Evolutionary conservation across 2,888 invertebrate species (phyloP).

Genomic region (Stenchaetothrips biformis): DNA sequence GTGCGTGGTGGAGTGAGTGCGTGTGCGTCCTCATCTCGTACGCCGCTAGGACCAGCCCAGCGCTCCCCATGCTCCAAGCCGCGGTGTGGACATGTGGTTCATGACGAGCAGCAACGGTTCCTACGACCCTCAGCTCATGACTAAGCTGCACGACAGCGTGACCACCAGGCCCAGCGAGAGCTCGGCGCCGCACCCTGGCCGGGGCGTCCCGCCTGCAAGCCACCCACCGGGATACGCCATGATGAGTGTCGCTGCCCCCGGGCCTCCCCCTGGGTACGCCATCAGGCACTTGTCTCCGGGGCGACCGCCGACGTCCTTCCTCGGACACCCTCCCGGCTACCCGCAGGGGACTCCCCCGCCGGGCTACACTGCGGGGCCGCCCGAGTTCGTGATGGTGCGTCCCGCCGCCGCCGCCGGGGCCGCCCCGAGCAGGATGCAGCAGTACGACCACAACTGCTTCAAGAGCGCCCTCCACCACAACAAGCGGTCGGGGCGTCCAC

Average conservation of each 20-base stretch:
- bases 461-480: constrained; percentile 19
- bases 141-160: neutral
- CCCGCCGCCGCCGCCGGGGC: too few species aligned
- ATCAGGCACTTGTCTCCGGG: neutral
- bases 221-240: neutral
- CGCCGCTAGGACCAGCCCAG: too few species aligned
- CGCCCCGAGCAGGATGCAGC: neutral
- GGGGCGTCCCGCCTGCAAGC: too few species aligned
- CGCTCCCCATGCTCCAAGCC: too few species aligned
- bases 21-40: too few species aligned
- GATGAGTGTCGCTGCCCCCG: neutral
- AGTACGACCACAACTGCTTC: constrained; percentile 23
- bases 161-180: neutral
- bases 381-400: too few species aligned
- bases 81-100: neutral
- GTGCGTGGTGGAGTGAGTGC: too few species aligned
- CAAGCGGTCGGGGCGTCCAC: neutral
- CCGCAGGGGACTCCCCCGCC: too few species aligned
- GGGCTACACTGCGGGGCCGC: too few species aligned
- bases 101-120: constrained; percentile 3
- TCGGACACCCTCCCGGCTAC: neutral
- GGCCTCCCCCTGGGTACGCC: neutral
- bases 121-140: constrained; percentile 8
- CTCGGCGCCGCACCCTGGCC: too few species aligned
- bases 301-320: neutral